These are phyloP conservation scores for Leucophenga montana DNA, from an alignment of 2,888 invertebrate genomes.

Conservation along the genomic window DNA sequence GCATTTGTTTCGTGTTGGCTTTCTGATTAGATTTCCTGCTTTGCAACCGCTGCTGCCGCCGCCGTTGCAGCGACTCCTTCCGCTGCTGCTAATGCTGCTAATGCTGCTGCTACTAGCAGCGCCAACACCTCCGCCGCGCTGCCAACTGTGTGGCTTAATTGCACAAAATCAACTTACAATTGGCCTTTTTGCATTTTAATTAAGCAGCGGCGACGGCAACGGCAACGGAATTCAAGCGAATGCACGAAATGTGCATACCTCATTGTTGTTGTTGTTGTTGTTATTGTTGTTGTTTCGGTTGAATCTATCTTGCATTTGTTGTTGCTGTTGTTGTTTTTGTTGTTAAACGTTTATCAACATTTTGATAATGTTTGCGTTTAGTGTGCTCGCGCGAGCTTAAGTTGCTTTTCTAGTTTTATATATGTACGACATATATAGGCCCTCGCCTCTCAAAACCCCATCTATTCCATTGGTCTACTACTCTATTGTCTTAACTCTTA, in stretches of 20 bases:
- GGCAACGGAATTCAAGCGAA: background rate
- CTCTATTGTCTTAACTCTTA: background rate
- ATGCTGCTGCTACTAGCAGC: background rate
- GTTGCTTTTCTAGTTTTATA: background rate
- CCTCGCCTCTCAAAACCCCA: too few relatives aligned
- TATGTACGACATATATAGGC: too few relatives aligned
- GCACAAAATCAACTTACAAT: conserved; percentile 41
- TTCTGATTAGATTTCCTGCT: too few relatives aligned
- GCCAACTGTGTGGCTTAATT: conserved; percentile 51
- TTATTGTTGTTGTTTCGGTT: conserved; percentile 35
- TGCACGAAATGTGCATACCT: background rate
- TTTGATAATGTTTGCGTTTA: conserved; percentile 66
- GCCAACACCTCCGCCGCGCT: background rate
- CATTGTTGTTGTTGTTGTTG: conserved; percentile 27
- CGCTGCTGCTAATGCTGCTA: background rate
- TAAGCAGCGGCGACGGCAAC: conserved; percentile 45
- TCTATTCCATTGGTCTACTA: background rate
- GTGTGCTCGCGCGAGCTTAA: conserved; percentile 29
- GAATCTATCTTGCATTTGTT: conserved; percentile 41
- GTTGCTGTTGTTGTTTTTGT: conserved; percentile 50
- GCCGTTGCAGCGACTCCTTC: too few relatives aligned
- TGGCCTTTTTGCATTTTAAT: conserved; percentile 67
- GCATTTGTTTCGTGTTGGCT: too few relatives aligned
- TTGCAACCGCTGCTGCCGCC: too few relatives aligned
- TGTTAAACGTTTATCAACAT: conserved; percentile 71